phyloP scores from a whole-genome alignment of 2,797 vertebrate species.

The Phoebastria nigripes region DNA sequence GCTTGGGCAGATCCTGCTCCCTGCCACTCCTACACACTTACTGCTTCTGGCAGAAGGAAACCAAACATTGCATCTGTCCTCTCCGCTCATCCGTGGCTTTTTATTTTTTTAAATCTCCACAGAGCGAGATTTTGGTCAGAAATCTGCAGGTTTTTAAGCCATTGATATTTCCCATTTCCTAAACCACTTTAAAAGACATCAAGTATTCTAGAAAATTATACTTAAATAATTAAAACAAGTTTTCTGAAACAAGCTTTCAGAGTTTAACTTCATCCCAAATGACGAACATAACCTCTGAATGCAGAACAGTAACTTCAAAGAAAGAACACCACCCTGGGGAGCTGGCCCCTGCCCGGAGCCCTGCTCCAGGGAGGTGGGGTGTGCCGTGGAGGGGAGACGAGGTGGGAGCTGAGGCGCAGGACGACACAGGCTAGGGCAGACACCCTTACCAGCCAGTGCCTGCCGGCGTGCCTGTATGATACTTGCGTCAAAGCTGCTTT shows the following conservation, averaged over 20 bases:
- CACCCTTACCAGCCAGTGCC: too few species aligned
- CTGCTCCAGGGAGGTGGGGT: not conserved
- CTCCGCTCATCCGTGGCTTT: not conserved
- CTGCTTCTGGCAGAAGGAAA: not conserved
- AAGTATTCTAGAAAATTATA: not conserved
- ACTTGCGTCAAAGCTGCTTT: not conserved
- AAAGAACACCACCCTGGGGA: not conserved
- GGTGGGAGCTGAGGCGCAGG: not conserved
- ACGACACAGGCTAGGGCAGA: not conserved
- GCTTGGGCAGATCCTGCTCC: not conserved
- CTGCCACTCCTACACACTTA: not conserved
- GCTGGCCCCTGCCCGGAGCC: not conserved
- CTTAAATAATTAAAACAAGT: not conserved
- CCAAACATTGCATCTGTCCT: not conserved
- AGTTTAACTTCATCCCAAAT: not conserved
- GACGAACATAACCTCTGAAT: not conserved
- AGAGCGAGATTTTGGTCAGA: not conserved
- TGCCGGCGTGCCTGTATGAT: fast-evolving
- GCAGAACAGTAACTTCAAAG: not conserved
- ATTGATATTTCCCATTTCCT: not conserved
- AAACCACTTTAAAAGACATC: not conserved
- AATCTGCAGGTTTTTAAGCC: not conserved
- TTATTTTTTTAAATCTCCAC: not conserved
- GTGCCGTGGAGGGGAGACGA: too few species aligned
- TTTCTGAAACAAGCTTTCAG: not conserved